Evolutionary conservation across 2,113 vertebrate genomes (phyloP).

Genomic region (Pachypanchax playfairii): DNA sequence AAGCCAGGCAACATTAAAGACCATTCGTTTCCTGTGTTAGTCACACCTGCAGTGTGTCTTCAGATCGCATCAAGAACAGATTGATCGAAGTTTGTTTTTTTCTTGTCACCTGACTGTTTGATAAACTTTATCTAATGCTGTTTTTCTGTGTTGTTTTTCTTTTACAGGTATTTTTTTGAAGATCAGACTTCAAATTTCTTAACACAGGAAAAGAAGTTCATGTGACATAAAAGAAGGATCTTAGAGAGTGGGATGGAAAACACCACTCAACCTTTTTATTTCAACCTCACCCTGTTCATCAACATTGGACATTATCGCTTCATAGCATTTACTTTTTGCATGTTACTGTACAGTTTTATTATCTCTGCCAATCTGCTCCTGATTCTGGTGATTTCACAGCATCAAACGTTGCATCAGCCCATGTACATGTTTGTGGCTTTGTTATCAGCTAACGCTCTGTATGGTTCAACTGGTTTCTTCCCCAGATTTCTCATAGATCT

Average conservation of each 20-base stretch:
- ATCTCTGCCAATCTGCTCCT: conserved; percentile 40
- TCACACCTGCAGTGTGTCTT: background rate
- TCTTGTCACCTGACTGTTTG: accelerated
- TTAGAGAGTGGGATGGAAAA: conserved; percentile 27
- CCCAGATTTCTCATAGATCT: conserved; percentile 53
- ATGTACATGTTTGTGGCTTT: conserved; percentile 37
- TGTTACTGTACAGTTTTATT: conserved; percentile 43
- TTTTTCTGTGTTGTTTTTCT: background rate
- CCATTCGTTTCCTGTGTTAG: background rate
- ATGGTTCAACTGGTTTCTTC: conserved; percentile 46
- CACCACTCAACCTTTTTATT: conserved; percentile 16
- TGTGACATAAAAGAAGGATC: background rate
- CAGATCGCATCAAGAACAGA: background rate
- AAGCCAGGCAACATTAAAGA: background rate
- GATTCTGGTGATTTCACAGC: conserved; percentile 27
- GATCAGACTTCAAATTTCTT: background rate
- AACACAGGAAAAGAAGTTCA: background rate
- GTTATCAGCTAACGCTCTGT: conserved; percentile 26
- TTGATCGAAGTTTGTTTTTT: background rate
- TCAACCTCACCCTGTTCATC: conserved; percentile 48
- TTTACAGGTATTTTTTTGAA: conserved; percentile 8
- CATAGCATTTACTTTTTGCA: conserved; percentile 30
- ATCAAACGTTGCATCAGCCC: conserved; percentile 31
- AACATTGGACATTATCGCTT: conserved; percentile 36
- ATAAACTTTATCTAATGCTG: background rate